Base-by-base conservation (phyloP, 2,888 invertebrate genomes). In the Drosophila nigricruria region DNA sequence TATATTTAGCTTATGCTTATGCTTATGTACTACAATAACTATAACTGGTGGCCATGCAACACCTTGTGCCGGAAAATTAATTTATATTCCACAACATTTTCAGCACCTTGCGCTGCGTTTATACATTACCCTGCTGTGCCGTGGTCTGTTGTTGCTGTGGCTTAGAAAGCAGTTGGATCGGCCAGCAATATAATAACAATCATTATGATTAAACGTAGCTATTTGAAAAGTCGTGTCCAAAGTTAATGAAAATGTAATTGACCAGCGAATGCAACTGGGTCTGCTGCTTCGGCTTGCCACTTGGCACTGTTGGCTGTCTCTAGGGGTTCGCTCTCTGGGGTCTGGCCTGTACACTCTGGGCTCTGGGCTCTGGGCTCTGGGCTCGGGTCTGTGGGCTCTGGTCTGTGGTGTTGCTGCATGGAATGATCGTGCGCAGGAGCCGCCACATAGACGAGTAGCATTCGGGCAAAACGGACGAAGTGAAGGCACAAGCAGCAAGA, bases 241-340 rank as follows among this genome's bases (percentile, higher is more conserved):
- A 92, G 91, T 92, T 92, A 92, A 92, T 92, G 93, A 92, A 92
- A 92, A 92, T 92, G 93, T 92, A 92, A 92, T 92, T 92, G 93
- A 92, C 89, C 92, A 91, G 90, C 91, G 87, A 92, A 89, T 90
- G 85, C 83, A 81, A 77, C 88, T 77, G 81, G 85, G 79, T 66
- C 85, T 86, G 73, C 67, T 73, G 6, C 34, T 72, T 18, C 34
- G 52, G 63, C 63, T 16, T 8, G 32, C 32, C 50, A 60, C 53
- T 70, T 57, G 56, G 60, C 50, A 47, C 38, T 53, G 20, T 16
- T 16, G 43, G 42, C 50, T 36, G 59, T 45, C 52, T 68, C 74
- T 76, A 42, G 56, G 42, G 56, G 56, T 40, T 52, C 42, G 49
- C 47, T 61, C 45, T 52, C 38, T 47, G 34, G 56, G 58, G 10